phyloP scores from a whole-genome alignment of 2,113 vertebrate genomes.

The Marmota monax region DNA sequence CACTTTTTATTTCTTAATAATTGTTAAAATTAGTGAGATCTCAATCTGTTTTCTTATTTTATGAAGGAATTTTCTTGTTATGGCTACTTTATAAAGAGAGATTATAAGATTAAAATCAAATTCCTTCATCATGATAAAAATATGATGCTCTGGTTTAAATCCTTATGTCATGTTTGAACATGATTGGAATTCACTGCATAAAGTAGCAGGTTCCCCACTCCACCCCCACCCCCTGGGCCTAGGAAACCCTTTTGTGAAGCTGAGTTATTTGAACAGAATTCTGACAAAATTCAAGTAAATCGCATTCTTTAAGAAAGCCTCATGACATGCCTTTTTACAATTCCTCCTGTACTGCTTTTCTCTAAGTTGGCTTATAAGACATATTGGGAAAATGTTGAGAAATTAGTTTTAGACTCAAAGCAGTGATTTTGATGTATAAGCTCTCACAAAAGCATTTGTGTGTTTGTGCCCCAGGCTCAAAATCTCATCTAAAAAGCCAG shows the following conservation, averaged over 20 bases:
- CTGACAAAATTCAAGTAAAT: conserved; percentile 24
- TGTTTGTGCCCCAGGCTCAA: conserved; percentile 46
- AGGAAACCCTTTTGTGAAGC: neutral
- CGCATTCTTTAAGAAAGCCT: neutral
- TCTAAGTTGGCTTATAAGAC: conserved; percentile 43
- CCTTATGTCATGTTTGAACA: neutral
- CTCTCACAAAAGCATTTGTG: conserved; percentile 44
- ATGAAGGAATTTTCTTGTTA: neutral
- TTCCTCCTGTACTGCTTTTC: neutral
- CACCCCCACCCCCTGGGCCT: accelerated
- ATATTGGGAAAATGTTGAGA: conserved; percentile 27
- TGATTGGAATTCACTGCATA: neutral
- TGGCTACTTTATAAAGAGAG: neutral
- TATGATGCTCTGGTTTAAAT: neutral
- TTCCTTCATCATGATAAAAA: conserved; percentile 4
- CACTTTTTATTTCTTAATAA: neutral
- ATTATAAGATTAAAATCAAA: conserved; percentile 8
- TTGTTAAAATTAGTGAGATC: neutral
- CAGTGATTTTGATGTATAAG: conserved; percentile 70
- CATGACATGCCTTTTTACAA: neutral
- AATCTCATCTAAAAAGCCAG: conserved; percentile 62
- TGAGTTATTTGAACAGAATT: neutral
- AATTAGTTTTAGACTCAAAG: conserved; percentile 59
- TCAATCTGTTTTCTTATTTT: neutral
- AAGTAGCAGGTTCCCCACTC: neutral